Percentiles rank a stretch among this genome's conserved stretches.
Conservation (phyloP, 2,113 vertebrate species). For the Cyanocitta stelleri region DNA sequence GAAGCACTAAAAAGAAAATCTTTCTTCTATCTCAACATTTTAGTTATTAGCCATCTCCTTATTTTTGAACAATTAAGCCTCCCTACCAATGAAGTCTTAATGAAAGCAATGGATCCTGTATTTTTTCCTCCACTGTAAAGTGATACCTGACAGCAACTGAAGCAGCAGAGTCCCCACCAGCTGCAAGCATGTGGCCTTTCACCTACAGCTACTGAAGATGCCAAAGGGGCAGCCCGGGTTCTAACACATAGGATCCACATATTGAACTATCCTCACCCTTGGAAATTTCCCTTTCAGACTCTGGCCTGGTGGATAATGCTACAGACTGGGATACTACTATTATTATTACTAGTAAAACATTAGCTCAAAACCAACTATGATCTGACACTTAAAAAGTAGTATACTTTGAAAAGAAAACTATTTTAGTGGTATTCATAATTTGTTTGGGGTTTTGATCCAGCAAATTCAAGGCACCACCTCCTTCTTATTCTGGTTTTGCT, state of each 20-base stretch:
- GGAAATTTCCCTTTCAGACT: background rate
- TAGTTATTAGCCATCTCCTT: background rate
- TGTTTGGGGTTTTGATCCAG: background rate
- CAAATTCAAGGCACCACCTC: background rate
- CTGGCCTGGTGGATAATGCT: background rate
- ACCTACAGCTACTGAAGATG: background rate
- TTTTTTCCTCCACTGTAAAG: background rate
- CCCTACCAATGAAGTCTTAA: background rate
- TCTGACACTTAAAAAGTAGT: background rate
- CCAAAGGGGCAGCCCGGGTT: background rate
- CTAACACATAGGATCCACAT: rapidly evolving
- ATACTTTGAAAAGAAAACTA: background rate
- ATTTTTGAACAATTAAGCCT: conserved; percentile 10
- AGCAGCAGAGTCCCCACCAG: background rate
- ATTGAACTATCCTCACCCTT: rapidly evolving
- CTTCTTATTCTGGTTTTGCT: background rate
- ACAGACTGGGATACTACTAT: background rate
- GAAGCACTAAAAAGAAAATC: background rate
- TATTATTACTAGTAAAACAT: background rate
- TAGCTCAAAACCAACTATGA: background rate
- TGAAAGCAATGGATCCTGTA: background rate
- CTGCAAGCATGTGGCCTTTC: background rate
- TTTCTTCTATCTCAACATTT: background rate
- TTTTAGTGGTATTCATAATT: background rate
- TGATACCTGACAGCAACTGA: background rate